Evolutionary conservation across 2,113 vertebrate species (phyloP).

Genomic region (Taurulus bubalis): DNA sequence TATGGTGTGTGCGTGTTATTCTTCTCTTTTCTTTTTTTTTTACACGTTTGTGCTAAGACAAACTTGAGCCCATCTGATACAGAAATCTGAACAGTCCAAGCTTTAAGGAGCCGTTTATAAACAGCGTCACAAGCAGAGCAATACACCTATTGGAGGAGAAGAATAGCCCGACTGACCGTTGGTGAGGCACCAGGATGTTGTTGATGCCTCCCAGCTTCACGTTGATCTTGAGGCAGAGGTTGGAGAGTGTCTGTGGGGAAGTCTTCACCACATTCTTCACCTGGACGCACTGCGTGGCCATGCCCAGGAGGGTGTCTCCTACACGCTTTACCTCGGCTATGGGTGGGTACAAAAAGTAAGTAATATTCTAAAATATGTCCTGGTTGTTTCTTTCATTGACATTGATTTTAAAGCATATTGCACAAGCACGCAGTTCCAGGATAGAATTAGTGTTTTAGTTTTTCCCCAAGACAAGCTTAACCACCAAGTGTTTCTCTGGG

Average conservation of each 20-base stretch:
- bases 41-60: no score
- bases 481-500: neutral
- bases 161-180: conserved; percentile 85
- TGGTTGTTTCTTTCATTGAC: neutral
- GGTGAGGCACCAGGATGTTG: conserved; percentile 99
- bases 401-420: neutral
- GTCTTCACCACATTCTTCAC: conserved; percentile 99
- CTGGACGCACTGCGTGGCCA: conserved; percentile 99
- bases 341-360: neutral
- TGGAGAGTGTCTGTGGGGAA: conserved; percentile 98
- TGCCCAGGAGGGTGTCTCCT: conserved; percentile 95
- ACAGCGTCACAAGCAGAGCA: neutral
- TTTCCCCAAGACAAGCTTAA: neutral
- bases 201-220: conserved; percentile 99
- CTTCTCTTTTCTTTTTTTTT: no score
- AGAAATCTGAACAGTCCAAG: neutral
- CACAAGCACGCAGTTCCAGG: neutral
- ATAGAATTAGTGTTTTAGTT: neutral
- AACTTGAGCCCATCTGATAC: neutral
- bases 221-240: conserved; percentile 99
- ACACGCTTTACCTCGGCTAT: conserved; percentile 98
- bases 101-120: neutral
- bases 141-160: neutral
- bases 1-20: neutral
- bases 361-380: neutral